Percentiles rank a stretch among this genome's conserved stretches.
Evolutionary conservation across 2,797 vertebrate genomes (phyloP).

Genomic region (Darevskia nairensis): DNA sequence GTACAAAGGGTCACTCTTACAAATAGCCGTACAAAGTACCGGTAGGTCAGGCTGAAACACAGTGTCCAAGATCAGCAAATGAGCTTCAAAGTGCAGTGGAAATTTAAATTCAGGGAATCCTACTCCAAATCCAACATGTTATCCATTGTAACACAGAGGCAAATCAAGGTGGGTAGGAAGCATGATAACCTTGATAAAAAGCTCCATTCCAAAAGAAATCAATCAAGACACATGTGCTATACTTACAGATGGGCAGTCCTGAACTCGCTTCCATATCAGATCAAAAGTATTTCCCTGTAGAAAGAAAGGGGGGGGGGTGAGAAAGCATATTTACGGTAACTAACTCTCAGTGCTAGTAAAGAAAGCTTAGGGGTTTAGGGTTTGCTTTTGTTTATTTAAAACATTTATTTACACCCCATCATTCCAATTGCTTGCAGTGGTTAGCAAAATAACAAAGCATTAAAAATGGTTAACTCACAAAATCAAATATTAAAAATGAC

Average conservation of each 20-base stretch:
- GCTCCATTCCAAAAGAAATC: not conserved
- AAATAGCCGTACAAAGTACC: not conserved
- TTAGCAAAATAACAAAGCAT: not conserved
- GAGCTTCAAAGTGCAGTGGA: not conserved
- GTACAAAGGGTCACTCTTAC: no score
- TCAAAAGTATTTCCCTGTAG: conserved; percentile 87
- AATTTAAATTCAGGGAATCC: not conserved
- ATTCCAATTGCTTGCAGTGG: not conserved
- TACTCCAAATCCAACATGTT: not conserved
- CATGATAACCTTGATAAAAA: not conserved
- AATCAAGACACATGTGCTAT: conserved; percentile 13
- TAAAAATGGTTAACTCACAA: not conserved
- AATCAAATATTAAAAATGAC: not conserved
- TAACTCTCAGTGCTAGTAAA: not conserved
- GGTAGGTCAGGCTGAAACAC: not conserved
- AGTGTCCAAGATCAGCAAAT: not conserved
- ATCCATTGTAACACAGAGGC: no score
- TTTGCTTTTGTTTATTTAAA: conserved; percentile 10
- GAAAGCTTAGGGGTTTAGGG: not conserved
- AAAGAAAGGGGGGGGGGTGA: conserved; percentile 49
- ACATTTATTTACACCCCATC: conserved; percentile 4
- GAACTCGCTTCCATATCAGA: conserved; percentile 83
- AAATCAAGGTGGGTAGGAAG: not conserved
- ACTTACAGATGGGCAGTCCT: conserved; percentile 88
- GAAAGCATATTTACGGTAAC: not conserved